Evolutionary conservation across 2,113 vertebrate species (phyloP), one percentile per base, ranked within the genome.

Genomic region (Pungitius pungitius): DNA sequence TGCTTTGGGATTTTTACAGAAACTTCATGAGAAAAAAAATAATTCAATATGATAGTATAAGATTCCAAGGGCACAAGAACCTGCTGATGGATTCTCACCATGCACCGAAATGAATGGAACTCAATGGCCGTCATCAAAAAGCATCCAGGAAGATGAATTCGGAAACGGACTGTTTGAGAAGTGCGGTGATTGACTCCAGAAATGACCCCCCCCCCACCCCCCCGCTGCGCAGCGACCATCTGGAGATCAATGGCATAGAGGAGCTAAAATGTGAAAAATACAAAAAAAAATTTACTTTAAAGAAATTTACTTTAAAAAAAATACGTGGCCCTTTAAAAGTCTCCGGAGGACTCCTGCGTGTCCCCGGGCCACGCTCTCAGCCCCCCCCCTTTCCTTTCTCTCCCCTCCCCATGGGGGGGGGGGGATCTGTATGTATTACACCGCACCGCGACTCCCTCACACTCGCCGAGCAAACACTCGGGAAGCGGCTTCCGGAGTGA

Each of bases 311-410:
- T n/a, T n/a, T n/a, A n/a, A n/a, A 11, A 11, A 43, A 37, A 17
- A 0, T 5, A 10, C 1, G 33, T n/a, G 58, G 15, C 15, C 60
- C 22, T 60, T 40, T 54, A 22, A 24, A 58, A 43, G 56, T 18
- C 17, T 61, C 42, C 22, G 22, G 0, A 6, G 4, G 47, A 7
- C 67, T 45, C 26, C 22, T 22, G 27, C 52, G 27, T 42, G 77
- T 75, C 67, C 75, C 45, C 54, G 8, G 70, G 40, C 66, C 69
- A 58, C 63, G 60, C 52, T 62, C 74, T 75, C 57, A 74, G 40
- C 51, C 47, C 69, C 26, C 24, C 63, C 13, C 13, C 13, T 51
- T 14, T n/a, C n/a, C n/a, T n/a, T n/a, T n/a, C n/a, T 7, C 33
- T 1, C 33, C 33, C 33, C 4, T 35, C 33, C 3, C 33, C 33